Conservation (phyloP, 2,797 vertebrate genomes). For the Pipistrellus pipistrellus region DNA sequence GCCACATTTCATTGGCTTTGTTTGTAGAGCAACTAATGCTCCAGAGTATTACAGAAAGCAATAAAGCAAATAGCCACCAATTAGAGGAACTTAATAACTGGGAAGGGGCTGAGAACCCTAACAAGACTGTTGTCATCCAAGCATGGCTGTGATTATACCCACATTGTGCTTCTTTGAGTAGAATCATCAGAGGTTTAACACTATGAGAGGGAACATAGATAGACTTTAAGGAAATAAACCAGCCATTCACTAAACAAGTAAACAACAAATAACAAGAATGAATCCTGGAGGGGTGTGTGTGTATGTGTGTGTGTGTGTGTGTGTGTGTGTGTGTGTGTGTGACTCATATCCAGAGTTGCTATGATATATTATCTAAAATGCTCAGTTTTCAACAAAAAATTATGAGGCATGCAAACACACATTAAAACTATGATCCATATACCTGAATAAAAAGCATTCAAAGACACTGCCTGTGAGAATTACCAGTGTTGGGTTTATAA, state of each 20-base stretch:
- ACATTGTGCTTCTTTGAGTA: neutral
- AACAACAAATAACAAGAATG: neutral
- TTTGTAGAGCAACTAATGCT: neutral
- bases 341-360: neutral
- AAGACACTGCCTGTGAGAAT: neutral
- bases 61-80: neutral
- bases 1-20: neutral
- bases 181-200: neutral
- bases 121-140: neutral
- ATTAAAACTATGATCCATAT: neutral
- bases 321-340: too few relatives aligned
- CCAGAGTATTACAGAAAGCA: neutral
- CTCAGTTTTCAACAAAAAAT: neutral
- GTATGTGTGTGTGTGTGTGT: too few relatives aligned
- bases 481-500: neutral
- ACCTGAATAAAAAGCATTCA: neutral
- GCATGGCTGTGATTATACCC: neutral
- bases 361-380: neutral
- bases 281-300: neutral
- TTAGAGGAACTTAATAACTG: neutral
- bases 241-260: neutral
- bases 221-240: neutral
- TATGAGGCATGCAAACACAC: neutral
- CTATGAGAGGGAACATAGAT: neutral
- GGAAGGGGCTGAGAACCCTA: neutral